Evolutionary conservation across 1,140 invertebrate genomes (phyloP).

Genomic region (Plectrocnemia conspersa): DNA sequence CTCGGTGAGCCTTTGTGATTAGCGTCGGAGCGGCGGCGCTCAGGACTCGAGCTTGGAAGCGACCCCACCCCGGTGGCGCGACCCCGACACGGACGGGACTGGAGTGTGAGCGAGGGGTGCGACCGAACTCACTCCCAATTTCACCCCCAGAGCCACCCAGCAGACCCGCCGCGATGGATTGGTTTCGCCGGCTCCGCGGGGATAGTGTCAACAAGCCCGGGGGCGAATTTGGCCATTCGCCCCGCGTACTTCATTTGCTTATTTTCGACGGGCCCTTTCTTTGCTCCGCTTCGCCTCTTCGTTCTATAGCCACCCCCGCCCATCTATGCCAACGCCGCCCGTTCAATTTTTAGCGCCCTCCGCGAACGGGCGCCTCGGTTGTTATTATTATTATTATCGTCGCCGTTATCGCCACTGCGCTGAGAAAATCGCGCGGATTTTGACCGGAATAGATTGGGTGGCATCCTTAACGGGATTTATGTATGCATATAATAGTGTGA

Average conservation of each 20-base stretch:
- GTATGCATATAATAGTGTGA: no score
- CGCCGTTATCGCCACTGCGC: no score
- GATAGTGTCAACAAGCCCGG: conserved; percentile 23
- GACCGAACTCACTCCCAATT: neutral
- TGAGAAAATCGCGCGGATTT: no score
- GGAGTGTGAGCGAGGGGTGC: neutral
- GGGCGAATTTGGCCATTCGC: conserved; percentile 18
- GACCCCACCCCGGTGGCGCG: no score
- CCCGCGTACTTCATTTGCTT: conserved; percentile 20
- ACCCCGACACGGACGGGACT: neutral
- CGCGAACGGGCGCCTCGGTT: neutral
- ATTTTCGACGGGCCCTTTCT: conserved; percentile 13
- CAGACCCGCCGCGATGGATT: conserved; percentile 12
- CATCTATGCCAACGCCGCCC: no score
- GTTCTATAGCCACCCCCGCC: no score
- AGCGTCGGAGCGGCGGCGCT: conserved; percentile 19
- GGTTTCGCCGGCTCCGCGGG: conserved; percentile 19
- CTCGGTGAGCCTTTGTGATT: conserved; percentile 26
- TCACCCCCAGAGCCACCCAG: neutral
- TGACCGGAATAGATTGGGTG: no score
- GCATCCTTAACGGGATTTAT: no score
- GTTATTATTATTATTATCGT: conserved; percentile 6
- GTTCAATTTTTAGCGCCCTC: neutral
- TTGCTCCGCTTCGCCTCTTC: conserved; percentile 1
- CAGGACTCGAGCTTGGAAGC: conserved; percentile 16